A percentile compares a stretch with the other conserved stretches of the same genome.
These are phyloP conservation scores for Caradrina clavipalpis DNA, from an alignment of 2,888 invertebrate species.

Conservation along the genomic window DNA sequence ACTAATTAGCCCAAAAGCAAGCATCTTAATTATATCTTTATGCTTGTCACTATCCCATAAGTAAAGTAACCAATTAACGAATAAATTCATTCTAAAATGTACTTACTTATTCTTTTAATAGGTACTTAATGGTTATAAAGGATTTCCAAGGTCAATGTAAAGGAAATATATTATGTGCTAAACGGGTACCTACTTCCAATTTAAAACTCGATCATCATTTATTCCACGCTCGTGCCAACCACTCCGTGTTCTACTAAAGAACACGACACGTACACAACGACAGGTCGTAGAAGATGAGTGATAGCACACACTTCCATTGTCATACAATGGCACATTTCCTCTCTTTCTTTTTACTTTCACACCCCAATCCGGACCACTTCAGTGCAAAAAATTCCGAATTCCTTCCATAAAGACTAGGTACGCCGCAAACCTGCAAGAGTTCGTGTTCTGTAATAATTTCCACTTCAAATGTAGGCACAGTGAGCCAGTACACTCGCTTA, in stretches of 20 bases:
- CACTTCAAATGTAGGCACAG: slow-evolving; percentile 65
- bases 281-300: background rate
- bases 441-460: slow-evolving; percentile 63
- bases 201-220: no score
- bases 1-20: no score
- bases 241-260: background rate
- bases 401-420: slow-evolving; percentile 41
- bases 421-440: slow-evolving; percentile 34
- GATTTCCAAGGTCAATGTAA: no score
- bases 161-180: no score
- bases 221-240: no score
- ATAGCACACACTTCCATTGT: background rate
- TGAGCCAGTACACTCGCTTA: slow-evolving; percentile 73
- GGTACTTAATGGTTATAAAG: no score
- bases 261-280: background rate
- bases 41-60: no score
- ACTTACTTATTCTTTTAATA: no score
- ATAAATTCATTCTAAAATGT: no score
- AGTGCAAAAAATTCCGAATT: slow-evolving; percentile 43
- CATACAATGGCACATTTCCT: background rate
- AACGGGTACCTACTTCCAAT: no score
- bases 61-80: no score
- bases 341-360: slow-evolving; percentile 13
- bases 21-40: no score
- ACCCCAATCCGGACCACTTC: slow-evolving; percentile 21